These are phyloP conservation scores for Trichogramma evanescens DNA, from an alignment of 2,888 invertebrate species.

Conservation along the genomic window DNA sequence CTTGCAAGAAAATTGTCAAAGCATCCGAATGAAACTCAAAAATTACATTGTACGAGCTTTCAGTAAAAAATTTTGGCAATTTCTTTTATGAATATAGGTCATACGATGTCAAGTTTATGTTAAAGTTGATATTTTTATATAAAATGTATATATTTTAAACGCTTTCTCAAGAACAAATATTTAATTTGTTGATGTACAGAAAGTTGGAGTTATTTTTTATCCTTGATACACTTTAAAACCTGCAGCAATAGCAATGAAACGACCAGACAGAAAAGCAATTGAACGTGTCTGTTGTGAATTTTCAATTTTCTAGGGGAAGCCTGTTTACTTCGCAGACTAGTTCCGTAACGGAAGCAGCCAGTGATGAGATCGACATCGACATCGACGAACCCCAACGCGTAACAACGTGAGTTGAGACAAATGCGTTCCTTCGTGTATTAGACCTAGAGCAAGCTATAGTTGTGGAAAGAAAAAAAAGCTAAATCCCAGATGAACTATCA, in stretches of 20 bases:
- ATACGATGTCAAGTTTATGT: conserved; percentile 7
- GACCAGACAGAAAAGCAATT: not conserved
- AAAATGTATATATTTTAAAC: not conserved
- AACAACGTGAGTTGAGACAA: conserved; percentile 53
- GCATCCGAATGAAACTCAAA: too few relatives aligned
- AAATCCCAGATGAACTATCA: not conserved
- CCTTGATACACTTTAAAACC: not conserved
- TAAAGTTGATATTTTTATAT: not conserved
- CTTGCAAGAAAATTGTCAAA: too few relatives aligned
- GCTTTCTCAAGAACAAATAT: not conserved
- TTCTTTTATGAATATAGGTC: not conserved
- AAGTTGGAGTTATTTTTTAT: too few relatives aligned
- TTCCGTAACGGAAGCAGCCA: conserved; percentile 63
- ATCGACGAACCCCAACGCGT: conserved; percentile 59
- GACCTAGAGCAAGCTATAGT: not conserved
- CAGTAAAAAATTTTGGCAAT: too few relatives aligned
- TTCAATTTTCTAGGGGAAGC: conserved; percentile 42
- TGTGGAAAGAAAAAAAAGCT: not conserved
- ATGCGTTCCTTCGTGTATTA: conserved; percentile 7
- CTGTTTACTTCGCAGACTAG: conserved; percentile 54
- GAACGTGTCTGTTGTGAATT: conserved; percentile 37
- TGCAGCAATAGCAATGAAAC: not conserved
- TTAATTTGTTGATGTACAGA: not conserved
- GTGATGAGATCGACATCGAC: conserved; percentile 61
- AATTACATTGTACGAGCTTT: too few relatives aligned